phyloP scores from a whole-genome alignment of 1,140 invertebrate genomes.

The Atta texana region DNA sequence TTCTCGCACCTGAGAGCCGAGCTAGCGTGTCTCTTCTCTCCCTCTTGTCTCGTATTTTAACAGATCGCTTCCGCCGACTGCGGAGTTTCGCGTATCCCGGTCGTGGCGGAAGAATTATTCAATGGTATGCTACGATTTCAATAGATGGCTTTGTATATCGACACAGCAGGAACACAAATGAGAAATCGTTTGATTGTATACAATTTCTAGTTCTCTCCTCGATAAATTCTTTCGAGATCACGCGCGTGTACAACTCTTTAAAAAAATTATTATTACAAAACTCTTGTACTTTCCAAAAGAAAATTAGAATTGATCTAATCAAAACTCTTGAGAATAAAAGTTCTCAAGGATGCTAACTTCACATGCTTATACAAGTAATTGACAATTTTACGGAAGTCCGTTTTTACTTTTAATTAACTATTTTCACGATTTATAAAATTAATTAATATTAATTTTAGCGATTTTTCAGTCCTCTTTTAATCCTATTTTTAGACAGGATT shows the following conservation, averaged over 20 bases:
- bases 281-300: too few species aligned
- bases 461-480: background rate
- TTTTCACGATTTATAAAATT: background rate
- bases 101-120: slow-evolving; percentile 75
- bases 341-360: too few species aligned
- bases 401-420: background rate
- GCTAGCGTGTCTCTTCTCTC: slow-evolving; percentile 60
- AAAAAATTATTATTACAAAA: too few species aligned
- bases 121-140: slow-evolving; percentile 68
- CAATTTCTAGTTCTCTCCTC: background rate
- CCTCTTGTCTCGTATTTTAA: slow-evolving; percentile 73
- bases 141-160: slow-evolving; percentile 59
- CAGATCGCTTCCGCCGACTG: slow-evolving; percentile 80
- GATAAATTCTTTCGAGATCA: slow-evolving; percentile 9
- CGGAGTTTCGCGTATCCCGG: slow-evolving; percentile 55
- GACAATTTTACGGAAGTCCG: background rate
- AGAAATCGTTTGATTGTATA: slow-evolving; percentile 7
- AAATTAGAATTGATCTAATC: too few species aligned
- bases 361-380: background rate
- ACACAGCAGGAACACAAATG: background rate
- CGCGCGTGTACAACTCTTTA: too few species aligned
- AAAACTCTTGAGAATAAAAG: too few species aligned
- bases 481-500: background rate
- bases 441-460: background rate
- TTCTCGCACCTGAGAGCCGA: slow-evolving; percentile 77